phyloP scores from a whole-genome alignment of 2,888 invertebrate genomes.

The Drosophila limbata region DNA sequence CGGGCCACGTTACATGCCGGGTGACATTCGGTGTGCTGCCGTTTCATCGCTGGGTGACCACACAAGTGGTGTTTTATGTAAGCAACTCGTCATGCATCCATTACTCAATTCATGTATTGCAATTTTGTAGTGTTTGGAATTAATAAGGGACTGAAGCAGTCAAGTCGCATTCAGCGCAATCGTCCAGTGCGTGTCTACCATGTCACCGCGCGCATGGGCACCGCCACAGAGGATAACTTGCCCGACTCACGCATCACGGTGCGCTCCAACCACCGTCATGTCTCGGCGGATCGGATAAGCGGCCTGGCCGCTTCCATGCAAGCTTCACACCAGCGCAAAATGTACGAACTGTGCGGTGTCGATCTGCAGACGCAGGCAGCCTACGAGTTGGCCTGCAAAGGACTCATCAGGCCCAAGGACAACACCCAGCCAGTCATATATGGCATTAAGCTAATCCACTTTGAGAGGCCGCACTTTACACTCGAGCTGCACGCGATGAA shows the following conservation, averaged over 20 bases:
- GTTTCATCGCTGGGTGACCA: slow-evolving; percentile 88
- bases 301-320: slow-evolving; percentile 92
- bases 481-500: slow-evolving; percentile 95
- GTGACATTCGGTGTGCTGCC: slow-evolving; percentile 88
- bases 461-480: slow-evolving; percentile 93
- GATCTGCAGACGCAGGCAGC: slow-evolving; percentile 94
- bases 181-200: slow-evolving; percentile 90
- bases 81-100: slow-evolving; percentile 67
- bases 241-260: slow-evolving; percentile 90
- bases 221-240: slow-evolving; percentile 91
- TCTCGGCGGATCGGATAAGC: slow-evolving; percentile 90
- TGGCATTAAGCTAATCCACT: slow-evolving; percentile 93
- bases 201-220: slow-evolving; percentile 91
- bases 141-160: slow-evolving; percentile 88
- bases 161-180: slow-evolving; percentile 87
- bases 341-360: slow-evolving; percentile 93
- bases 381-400: slow-evolving; percentile 94
- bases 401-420: slow-evolving; percentile 91
- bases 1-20: slow-evolving; percentile 90
- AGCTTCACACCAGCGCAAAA: slow-evolving; percentile 93
- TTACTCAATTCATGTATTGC: not conserved
- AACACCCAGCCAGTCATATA: slow-evolving; percentile 92
- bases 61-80: slow-evolving; percentile 91
- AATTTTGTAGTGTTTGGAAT: slow-evolving; percentile 89
- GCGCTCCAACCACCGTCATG: slow-evolving; percentile 89